Evolutionary conservation across 2,113 vertebrate species (phyloP), one percentile per base, ranked within the genome.

Genomic region (Hippopotamus amphibius): DNA sequence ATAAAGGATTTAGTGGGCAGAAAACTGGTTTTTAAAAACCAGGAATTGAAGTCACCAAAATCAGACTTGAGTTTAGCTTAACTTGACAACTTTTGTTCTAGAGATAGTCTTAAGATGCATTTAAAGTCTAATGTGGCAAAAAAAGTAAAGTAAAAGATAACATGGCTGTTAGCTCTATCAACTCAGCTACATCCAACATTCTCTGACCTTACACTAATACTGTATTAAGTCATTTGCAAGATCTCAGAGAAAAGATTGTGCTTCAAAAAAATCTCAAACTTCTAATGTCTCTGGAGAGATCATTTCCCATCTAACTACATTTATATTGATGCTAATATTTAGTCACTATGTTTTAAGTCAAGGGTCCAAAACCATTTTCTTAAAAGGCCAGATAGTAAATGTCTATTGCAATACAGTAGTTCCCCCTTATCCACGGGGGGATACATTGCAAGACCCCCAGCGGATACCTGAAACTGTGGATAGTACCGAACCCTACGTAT

Each of bases 141-240:
- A 77, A 33, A 77, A 33, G 33, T 48, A 68, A n/a, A 16, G 65
- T 66, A 33, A 68, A 69, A 76, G 46, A 7, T 1, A 30, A n/a
- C 21, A 1, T 2, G 16, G 48, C 6, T 3, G 19, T 46, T 24
- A 50, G 2, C 33, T 48, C 30, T 48, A 1, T 30, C 43, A n/a
- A 2, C 50, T 77, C 9, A 11, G 0, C 55, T 26, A 1, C 3
- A 4, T 21, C 6, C 28, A 22, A 0, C 6, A 1, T 2, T 8
- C 48, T 50, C 21, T 9, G 28, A 33, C 65, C 59, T 76, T 5
- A 21, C 10, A 1, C n/a, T 28, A 3, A 30, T 22, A 8, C 10
- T 50, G 26, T 17, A 2, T 63, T 4, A 14, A 10, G 55, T 82
- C 46, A 65, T 26, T 46, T 48, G 50, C 22, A 22, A 5, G 80